Evolutionary conservation across 2,113 vertebrate species (phyloP), one percentile per base, ranked within the genome.

Genomic region (Talpa occidentalis): DNA sequence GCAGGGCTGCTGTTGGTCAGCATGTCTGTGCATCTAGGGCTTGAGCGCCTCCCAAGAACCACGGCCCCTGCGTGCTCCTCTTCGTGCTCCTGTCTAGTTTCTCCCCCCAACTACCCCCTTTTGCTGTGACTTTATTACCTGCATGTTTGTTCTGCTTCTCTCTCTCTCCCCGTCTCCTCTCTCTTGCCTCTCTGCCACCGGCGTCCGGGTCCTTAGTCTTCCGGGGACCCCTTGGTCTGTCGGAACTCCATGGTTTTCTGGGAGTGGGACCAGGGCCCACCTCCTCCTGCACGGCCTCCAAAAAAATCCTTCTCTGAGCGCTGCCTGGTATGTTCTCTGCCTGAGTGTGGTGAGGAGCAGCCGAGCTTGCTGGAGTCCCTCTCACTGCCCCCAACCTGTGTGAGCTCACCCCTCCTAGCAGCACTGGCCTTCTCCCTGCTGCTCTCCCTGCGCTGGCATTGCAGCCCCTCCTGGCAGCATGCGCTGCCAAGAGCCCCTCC

Each of bases 251-350:
- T 99, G 99, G 99, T 98, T 93, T 99, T 99, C 98, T 99, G 99
- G 99, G 99, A 99, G 98, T 99, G 99, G 99, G 99, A 99, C 98
- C 98, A 99, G 98, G 98, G 98, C 56, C 98, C 97, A 95, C 98
- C 98, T 98, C 98, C 98, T 96, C 99, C 98, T 97, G 95, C 98
- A 98, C 99, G 99, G 98, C 99, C 98, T 92, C 99, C 99, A 97
- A 99, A 99, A 99, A 99, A 99, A 97, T 99, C 99, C 97, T 99
- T 99, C 98, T 99, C 99, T 96, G 98, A 99, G 86, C 99, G 99
- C 98, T 99, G 99, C 95, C 99, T 99, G 99, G 99, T 99, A 99
- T 98, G 99, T 99, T 97, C 97, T 98, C 96, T 98, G 97, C 93
- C 97, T 96, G 95, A 94, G 97, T 97, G 96, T 96, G 93, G 91